These are phyloP conservation scores for Caenorhabditis auriculariae DNA, from an alignment of 2,888 invertebrate species.

Conservation along the genomic window DNA sequence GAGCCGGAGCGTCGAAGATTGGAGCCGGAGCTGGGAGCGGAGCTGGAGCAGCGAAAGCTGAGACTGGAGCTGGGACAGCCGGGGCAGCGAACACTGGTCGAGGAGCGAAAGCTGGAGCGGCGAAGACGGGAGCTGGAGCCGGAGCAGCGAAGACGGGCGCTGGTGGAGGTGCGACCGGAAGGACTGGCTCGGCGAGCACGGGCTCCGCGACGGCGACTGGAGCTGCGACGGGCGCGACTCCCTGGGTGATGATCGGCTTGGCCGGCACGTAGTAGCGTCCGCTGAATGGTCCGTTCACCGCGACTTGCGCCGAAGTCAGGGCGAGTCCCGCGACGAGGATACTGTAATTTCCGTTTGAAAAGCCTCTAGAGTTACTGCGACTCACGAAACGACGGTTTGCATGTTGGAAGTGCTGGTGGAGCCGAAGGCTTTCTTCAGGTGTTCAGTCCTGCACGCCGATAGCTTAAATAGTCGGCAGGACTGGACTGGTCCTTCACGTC, in stretches of 20 bases:
- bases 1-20: no score
- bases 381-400: no score
- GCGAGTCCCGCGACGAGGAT: conserved; percentile 4
- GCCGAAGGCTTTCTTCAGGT: no score
- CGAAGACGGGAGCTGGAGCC: background rate
- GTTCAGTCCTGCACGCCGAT: no score
- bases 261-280: conserved; percentile 19
- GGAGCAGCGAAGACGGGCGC: conserved; percentile 5
- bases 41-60: conserved; percentile 5
- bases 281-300: conserved; percentile 14
- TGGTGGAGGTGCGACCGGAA: background rate
- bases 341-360: no score
- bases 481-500: no score
- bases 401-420: no score
- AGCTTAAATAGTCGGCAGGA: no score
- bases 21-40: conserved; percentile 5
- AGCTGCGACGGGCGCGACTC: conserved; percentile 1
- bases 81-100: conserved; percentile 4
- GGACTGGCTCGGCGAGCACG: background rate
- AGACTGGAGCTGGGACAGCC: conserved; percentile 1
- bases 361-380: no score
- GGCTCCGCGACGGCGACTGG: conserved; percentile 6
- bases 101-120: conserved; percentile 1
- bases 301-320: conserved; percentile 9
- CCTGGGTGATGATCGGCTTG: conserved; percentile 14